phyloP scores from a whole-genome alignment of 2,797 vertebrate species.

The Acipenser oxyrinchus region DNA sequence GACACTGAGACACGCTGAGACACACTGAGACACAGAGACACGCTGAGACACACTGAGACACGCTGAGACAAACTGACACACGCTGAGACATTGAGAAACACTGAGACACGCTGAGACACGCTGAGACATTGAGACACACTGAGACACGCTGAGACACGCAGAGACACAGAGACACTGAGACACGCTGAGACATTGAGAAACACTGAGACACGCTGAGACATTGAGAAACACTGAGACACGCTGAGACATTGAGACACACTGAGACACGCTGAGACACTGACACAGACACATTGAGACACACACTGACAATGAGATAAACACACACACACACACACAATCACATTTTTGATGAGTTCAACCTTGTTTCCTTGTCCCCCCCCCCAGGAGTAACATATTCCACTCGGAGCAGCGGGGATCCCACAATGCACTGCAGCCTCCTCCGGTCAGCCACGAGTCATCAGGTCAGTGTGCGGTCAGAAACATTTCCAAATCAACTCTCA shows the following conservation, averaged over 20 bases:
- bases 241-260: not conserved
- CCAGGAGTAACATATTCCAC: not conserved
- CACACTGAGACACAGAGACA: too few relatives aligned
- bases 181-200: not conserved
- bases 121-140: too few relatives aligned
- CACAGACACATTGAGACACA: not conserved
- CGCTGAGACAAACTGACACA: too few relatives aligned
- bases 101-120: constrained; percentile 26
- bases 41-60: too few relatives aligned
- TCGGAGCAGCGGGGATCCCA: not conserved
- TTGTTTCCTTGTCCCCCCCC: not conserved
- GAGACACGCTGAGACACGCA: constrained; percentile 9
- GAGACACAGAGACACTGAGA: not conserved
- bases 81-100: constrained; percentile 13
- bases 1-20: too few relatives aligned
- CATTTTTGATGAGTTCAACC: too few relatives aligned
- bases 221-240: not conserved
- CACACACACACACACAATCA: not conserved
- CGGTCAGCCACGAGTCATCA: not conserved
- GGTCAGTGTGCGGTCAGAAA: not conserved
- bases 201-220: constrained; percentile 6
- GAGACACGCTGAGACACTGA: too few relatives aligned
- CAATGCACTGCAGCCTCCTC: not conserved
- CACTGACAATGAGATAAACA: not conserved
- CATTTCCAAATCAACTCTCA: not conserved